Evolutionary conservation across 1,140 invertebrate species (phyloP).

Genomic region (Drosophila malerkotliana): DNA sequence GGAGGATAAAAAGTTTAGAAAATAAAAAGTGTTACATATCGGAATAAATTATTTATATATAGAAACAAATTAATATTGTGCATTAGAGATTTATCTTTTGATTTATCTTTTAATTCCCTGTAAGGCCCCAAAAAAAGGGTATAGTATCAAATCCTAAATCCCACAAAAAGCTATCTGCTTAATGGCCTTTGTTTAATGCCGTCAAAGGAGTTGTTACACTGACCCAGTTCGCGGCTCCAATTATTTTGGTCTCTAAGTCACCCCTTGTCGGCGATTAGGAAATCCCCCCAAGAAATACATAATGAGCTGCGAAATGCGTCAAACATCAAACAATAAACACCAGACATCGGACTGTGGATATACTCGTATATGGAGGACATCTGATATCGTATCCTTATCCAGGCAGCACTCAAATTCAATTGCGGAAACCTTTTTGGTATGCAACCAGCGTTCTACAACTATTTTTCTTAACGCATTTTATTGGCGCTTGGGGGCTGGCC

Average conservation of each 20-base stretch:
- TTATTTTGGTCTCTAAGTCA: conserved; percentile 1
- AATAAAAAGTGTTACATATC: neutral
- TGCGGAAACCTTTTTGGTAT: conserved; percentile 72
- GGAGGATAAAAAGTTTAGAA: neutral
- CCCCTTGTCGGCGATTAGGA: conserved; percentile 32
- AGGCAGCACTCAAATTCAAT: conserved; percentile 62
- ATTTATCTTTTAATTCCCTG: neutral
- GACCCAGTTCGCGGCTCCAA: conserved; percentile 19
- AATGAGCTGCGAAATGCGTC: conserved; percentile 72
- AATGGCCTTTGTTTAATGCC: conserved; percentile 7
- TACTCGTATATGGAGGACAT: conserved; percentile 8
- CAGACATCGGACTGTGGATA: neutral
- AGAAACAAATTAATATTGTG: too few relatives aligned
- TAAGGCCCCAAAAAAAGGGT: neutral
- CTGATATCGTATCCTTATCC: conserved; percentile 14
- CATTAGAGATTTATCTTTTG: too few relatives aligned
- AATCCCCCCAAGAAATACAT: conserved; percentile 13
- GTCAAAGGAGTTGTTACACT: neutral
- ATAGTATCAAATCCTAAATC: neutral
- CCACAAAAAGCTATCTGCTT: neutral
- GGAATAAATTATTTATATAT: neutral
- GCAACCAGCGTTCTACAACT: conserved; percentile 80
- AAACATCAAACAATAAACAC: conserved; percentile 11
- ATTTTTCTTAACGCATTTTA: conserved; percentile 83
- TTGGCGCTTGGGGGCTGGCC: conserved; percentile 67